Percentiles rank a stretch among this genome's conserved stretches.
These are phyloP conservation scores for Oryzias melastigma DNA, from an alignment of 2,113 vertebrate species.

Conservation along the genomic window DNA sequence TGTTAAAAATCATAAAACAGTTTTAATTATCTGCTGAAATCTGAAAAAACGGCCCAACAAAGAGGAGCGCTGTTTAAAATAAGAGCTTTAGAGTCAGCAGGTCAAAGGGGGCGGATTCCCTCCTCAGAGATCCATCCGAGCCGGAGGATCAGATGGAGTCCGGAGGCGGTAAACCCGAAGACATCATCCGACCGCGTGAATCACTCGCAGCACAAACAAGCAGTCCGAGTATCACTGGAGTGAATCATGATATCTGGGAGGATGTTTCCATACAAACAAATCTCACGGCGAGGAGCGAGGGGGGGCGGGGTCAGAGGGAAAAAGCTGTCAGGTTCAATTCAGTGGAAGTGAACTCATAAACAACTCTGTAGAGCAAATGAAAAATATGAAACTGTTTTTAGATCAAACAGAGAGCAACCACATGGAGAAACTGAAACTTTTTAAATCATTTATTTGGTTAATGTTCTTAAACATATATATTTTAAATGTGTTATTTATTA, in stretches of 20 bases:
- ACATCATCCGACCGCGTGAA: conserved; percentile 28
- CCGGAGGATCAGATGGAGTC: conserved; percentile 24
- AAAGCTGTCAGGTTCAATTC: conserved; percentile 19
- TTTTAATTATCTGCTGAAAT: too few species aligned
- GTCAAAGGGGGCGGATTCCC: conserved; percentile 23
- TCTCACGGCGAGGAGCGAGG: conserved; percentile 8
- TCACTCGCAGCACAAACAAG: conserved; percentile 37
- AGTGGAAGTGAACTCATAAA: neutral
- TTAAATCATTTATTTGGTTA: too few species aligned
- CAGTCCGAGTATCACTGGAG: conserved; percentile 22
- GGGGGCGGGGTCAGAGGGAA: conserved; percentile 4
- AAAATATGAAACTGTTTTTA: neutral
- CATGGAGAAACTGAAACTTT: too few species aligned
- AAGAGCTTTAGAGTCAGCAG: conserved; percentile 4
- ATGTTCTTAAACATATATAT: too few species aligned
- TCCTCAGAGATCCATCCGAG: conserved; percentile 5
- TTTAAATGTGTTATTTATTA: too few species aligned
- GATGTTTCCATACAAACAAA: conserved; percentile 35
- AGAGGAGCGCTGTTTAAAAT: too few species aligned
- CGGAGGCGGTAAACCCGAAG: conserved; percentile 22
- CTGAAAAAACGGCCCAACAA: too few species aligned
- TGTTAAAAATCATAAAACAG: too few species aligned
- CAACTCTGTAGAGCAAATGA: neutral
- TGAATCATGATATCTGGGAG: conserved; percentile 36
- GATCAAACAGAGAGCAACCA: too few species aligned